A percentile compares a stretch with the other conserved stretches of the same genome.
phyloP scores from a whole-genome alignment of 2,113 vertebrate species.

The Chaetodon trifascialis region DNA sequence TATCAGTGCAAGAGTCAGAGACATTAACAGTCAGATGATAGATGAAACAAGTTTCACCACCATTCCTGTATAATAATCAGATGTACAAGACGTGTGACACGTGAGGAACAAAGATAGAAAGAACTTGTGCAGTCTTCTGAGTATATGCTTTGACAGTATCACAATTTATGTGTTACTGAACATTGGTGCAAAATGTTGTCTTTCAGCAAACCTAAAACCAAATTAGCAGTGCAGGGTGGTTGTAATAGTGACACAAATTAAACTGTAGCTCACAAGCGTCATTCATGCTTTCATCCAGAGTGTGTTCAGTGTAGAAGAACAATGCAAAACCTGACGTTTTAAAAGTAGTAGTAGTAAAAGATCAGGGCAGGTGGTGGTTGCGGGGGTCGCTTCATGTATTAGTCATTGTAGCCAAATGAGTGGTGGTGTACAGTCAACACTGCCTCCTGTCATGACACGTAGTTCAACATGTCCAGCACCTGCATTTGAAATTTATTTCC shows the following conservation, averaged over 20 bases:
- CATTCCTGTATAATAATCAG: not conserved
- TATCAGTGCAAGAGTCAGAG: not conserved
- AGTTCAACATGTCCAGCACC: slow-evolving; percentile 43
- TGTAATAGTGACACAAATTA: not conserved
- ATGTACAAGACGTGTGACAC: not conserved
- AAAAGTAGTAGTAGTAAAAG: not conserved
- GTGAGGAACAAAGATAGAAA: not conserved
- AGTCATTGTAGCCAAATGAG: slow-evolving; percentile 62
- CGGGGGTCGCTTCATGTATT: slow-evolving; percentile 32
- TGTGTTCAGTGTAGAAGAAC: not conserved
- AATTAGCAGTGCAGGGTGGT: not conserved
- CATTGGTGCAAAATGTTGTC: not conserved
- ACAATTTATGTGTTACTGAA: not conserved
- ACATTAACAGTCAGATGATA: not conserved
- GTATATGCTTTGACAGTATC: not conserved
- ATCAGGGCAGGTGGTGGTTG: slow-evolving; percentile 24
- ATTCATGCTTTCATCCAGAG: slow-evolving; percentile 17
- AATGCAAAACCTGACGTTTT: slow-evolving; percentile 19
- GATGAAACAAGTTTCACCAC: not conserved
- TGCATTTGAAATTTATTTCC: slow-evolving; percentile 53
- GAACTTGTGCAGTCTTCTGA: not conserved
- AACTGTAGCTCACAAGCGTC: not conserved
- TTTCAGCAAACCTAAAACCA: not conserved
- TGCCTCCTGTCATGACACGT: slow-evolving; percentile 57
- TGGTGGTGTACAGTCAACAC: slow-evolving; percentile 29